Evolutionary conservation across 2,113 vertebrate genomes (phyloP), one percentile per base, ranked within the genome.

Genomic region (Cavia aperea): DNA sequence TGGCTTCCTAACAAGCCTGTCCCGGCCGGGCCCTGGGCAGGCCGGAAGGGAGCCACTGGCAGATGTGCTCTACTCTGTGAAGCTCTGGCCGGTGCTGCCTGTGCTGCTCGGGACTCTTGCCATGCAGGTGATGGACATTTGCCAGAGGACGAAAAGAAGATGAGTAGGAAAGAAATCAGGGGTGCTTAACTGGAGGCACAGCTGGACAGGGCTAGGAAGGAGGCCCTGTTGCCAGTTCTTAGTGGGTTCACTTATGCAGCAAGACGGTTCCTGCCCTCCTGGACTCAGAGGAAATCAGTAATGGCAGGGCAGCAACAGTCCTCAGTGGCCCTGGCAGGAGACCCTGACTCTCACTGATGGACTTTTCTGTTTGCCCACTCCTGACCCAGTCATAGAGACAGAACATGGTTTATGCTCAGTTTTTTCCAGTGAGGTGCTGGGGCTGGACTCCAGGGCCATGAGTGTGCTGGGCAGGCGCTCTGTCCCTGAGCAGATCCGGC

Each of bases 1-100:
- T 95, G 43, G 16, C 51, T 93, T 89, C 93, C 86, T 79, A 70
- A 78, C 63, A 63, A 87, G 70, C 89, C 21, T 87, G 4, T 89
- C 89, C 56, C 23, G 79, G 87, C 54, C 29, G 91, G 70, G 23
- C 29, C 3, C 93, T 7, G 91, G 91, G 56, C 54, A 86, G 93
- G 56, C 63, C 75, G 36, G 75, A 82, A 79, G 77, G 77, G 81
- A 94, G 21, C 46, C 56, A 3, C 2, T 12, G 72, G 39, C 21
- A 43, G 43, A 12, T 14, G 13, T 26, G 29, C 7, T 49, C 24
- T 16, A 7, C 73, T 77, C 68, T 24, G 10, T 4, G 10, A 43
- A 43, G 70, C 36, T 9, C 10, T 19, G n/a, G 26, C 29, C 23
- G 70, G 86, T 83, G 84, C 51, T 75, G 81, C 23, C 19, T 81